phyloP scores from a whole-genome alignment of 2,888 invertebrate genomes.

The Cerastis rubricosa region DNA sequence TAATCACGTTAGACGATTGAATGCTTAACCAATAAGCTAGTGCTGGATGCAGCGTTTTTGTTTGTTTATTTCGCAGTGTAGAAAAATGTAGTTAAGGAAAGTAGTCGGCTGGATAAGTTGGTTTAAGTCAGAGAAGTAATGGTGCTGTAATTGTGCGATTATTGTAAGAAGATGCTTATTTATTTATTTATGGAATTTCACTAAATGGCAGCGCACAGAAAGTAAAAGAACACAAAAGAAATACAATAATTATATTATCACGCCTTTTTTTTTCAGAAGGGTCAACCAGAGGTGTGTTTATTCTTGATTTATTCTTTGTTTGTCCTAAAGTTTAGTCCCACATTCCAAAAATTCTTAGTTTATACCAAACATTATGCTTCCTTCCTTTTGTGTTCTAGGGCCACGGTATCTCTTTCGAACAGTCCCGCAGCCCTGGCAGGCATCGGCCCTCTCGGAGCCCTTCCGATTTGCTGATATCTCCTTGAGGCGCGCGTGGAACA shows the following conservation, averaged over 20 bases:
- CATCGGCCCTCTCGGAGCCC: no score
- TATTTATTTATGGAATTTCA: no score
- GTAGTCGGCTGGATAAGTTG: constrained; percentile 21
- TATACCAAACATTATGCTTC: no score
- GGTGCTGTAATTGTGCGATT: background rate
- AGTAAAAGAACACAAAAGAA: background rate
- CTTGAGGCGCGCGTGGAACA: no score
- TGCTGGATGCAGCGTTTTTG: constrained; percentile 39
- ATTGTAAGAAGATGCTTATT: background rate
- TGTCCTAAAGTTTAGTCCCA: no score
- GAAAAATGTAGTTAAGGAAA: background rate
- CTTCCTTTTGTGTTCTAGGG: no score
- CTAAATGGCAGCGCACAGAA: background rate
- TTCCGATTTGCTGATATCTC: no score
- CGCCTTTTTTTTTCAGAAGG: background rate
- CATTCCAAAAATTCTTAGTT: no score
- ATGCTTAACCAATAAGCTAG: constrained; percentile 8
- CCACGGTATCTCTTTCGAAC: no score
- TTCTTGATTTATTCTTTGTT: no score
- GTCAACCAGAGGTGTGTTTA: background rate
- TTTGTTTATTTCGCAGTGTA: constrained; percentile 17
- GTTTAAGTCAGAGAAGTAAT: background rate
- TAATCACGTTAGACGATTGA: constrained; percentile 40
- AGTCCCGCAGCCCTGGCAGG: no score
- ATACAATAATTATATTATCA: background rate